phyloP scores from a whole-genome alignment of 2,797 vertebrate species.

The Sebastes iracundus region DNA sequence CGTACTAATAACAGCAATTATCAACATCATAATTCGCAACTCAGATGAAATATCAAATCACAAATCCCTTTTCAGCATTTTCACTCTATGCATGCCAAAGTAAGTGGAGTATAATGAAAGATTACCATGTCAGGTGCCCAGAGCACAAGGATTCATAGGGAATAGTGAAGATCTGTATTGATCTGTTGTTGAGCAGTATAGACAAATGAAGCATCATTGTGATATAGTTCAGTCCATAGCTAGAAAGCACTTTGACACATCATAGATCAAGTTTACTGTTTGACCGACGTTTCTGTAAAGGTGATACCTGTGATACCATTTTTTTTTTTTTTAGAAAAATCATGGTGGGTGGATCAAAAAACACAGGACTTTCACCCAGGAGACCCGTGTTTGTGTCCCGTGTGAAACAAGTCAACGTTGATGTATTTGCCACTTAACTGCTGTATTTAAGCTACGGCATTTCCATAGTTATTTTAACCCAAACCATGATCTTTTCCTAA shows the following conservation, averaged over 20 bases:
- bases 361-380: no score
- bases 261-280: background rate
- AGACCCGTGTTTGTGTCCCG: no score
- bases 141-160: background rate
- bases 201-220: background rate
- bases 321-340: no score
- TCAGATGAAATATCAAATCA: slow-evolving; percentile 18
- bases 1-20: slow-evolving; percentile 32
- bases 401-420: no score
- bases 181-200: background rate
- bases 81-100: background rate
- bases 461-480: no score
- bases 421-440: no score
- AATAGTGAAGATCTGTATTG: background rate
- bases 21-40: slow-evolving; percentile 21
- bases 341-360: no score
- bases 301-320: no score
- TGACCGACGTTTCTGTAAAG: background rate
- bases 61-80: background rate
- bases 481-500: no score
- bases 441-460: no score
- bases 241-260: background rate
- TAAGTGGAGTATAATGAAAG: background rate
- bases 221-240: background rate
- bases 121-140: background rate